These are phyloP conservation scores for Oncorhynchus kisutch DNA, from an alignment of 2,113 vertebrate species.

Conservation along the genomic window DNA sequence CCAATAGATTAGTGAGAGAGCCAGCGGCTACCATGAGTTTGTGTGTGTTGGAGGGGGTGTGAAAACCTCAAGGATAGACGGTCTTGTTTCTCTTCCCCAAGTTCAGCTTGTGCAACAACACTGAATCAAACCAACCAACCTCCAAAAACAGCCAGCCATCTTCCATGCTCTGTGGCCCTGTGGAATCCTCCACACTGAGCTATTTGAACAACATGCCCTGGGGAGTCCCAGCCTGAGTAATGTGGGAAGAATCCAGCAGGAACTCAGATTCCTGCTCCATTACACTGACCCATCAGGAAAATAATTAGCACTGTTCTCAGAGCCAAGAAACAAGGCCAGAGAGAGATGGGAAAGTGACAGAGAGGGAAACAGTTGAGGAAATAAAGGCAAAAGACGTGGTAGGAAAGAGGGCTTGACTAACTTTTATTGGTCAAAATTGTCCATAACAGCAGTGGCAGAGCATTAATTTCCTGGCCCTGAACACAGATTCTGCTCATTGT, in stretches of 20 bases:
- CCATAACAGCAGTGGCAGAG: conserved; percentile 25
- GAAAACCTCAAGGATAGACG: conserved; percentile 11
- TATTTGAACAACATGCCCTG: conserved; percentile 12
- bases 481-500: conserved; percentile 61
- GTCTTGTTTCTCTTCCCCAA: conserved; percentile 12
- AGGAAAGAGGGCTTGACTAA: conserved; percentile 28
- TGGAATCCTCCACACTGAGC: neutral
- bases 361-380: neutral
- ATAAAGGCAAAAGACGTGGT: neutral
- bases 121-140: conserved; percentile 4
- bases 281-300: conserved; percentile 48
- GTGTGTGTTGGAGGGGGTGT: conserved; percentile 4
- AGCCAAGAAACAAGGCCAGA: conserved; percentile 38
- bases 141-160: neutral
- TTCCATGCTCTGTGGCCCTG: neutral
- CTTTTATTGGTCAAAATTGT: conserved; percentile 24
- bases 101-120: neutral
- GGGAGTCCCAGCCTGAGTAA: conserved; percentile 40
- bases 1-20: conserved; percentile 23
- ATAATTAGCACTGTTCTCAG: conserved; percentile 46
- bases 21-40: conserved; percentile 10
- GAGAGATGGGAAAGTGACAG: neutral
- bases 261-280: conserved; percentile 37
- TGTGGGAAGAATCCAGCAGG: conserved; percentile 45
- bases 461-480: conserved; percentile 28